These are phyloP conservation scores for Phalloptychus januarius DNA, from an alignment of 2,797 vertebrate genomes.

Conservation along the genomic window DNA sequence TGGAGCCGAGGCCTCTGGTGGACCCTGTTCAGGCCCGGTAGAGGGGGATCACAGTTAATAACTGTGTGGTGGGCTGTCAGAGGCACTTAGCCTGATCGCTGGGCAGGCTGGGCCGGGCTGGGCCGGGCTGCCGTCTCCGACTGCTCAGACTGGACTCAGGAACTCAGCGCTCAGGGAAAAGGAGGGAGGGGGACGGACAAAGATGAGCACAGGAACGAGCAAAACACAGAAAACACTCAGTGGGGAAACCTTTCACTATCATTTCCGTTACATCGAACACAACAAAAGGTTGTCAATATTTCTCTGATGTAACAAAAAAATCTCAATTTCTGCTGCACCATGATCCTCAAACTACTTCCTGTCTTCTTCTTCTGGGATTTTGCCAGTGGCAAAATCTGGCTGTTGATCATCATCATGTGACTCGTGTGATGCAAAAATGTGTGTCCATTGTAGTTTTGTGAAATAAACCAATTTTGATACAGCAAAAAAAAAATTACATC, in stretches of 20 bases:
- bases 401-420: too few species aligned
- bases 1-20: slow-evolving; percentile 71
- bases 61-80: slow-evolving; percentile 89
- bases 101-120: slow-evolving; percentile 78
- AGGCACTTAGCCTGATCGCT: slow-evolving; percentile 90
- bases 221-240: slow-evolving; percentile 23
- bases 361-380: too few species aligned
- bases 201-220: slow-evolving; percentile 15
- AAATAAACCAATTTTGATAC: too few species aligned
- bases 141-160: slow-evolving; percentile 61
- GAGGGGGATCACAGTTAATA: slow-evolving; percentile 90
- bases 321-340: too few species aligned
- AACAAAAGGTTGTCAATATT: too few species aligned
- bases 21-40: slow-evolving; percentile 77
- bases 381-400: too few species aligned
- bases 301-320: too few species aligned
- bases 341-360: too few species aligned
- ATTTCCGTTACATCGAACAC: too few species aligned
- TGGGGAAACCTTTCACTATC: background rate
- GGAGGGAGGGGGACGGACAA: background rate
- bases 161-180: slow-evolving; percentile 36
- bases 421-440: too few species aligned
- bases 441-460: too few species aligned
- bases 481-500: too few species aligned
- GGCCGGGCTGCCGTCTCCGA: slow-evolving; percentile 65